Base-by-base conservation (phyloP, 2,113 vertebrate species). In the Semnornis frantzii region DNA sequence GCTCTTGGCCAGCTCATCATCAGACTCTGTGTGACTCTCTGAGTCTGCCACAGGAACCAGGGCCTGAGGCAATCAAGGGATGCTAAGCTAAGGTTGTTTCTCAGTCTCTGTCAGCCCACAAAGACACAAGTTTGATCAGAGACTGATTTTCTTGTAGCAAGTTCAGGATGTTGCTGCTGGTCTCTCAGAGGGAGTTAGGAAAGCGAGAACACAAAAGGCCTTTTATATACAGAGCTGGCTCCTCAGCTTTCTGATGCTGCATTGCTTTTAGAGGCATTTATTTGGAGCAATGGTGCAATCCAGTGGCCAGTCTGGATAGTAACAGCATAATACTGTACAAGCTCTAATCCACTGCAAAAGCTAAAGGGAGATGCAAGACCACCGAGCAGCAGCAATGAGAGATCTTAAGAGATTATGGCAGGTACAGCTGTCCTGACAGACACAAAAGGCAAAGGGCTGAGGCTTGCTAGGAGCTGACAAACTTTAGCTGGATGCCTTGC, bases 211-310 rank as follows among this genome's bases (percentile, higher is more conserved):
- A 64, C 37, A 63, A 48, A 80, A 52, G 20, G 17, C 9, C 2
- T 44, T 78, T 93, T 65, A 39, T 39, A 72, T 9, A 62, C 14
- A 66, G 37, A 59, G 55, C 74, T 84, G 33, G 27, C 30, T 69
- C 15, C 65, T 85, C 62, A 0, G 2, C 66, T 79, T 25, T 76
- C 39, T 48, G 50, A 57, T 2, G 6, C 55, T 39, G 54, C 21
- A 15, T 10, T 65, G 54, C 54, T 76, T 74, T 52, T 72, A 42
- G 76, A 33, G n/a, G 70, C 23, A 10, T 64, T 95, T 93, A 50
- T 68, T 78, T 96, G 90, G 71, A 91, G 90, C 85, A 89, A 90
- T 91, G 88, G 94, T 96, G 94, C 92, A 75, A 79, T 96, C 94
- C 92, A 93, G 92, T 94, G 92, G 85, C 90, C 82, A 69, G 68